Evolutionary conservation across 2,888 invertebrate species (phyloP), one percentile per base, ranked within the genome.

Genomic region (Mactromeris polynyma): DNA sequence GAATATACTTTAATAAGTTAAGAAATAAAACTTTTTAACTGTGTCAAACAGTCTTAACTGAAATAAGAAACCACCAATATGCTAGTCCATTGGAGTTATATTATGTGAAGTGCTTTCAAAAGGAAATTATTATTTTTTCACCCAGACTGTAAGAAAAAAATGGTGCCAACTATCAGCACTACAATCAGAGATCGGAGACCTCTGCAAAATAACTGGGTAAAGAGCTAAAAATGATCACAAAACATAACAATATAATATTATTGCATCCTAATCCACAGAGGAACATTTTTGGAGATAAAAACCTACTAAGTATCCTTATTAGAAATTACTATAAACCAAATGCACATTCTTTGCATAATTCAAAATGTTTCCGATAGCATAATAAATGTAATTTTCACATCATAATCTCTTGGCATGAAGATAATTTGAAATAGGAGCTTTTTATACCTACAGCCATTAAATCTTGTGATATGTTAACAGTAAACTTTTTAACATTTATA

Each of bases 351-450:
- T 33, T 14, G 33, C 73, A 73, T 73, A 36, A 33, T 73, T 33
- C 36, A 73, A 33, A 33, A 33, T 17, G 33, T 33, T 73, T 36
- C 33, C 0, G 31, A 33, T 7, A 73, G 36, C 36, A 33, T 33
- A 73, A 73, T 73, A 73, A 73, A 33, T 33, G 33, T 73, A 73
- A 73, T 73, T 73, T 73, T 73, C 73, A 33, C 33, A 73, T 73
- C 33, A 73, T 73, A 36, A 73, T 33, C 73, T 4, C 26, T 73
- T 58, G 36, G 73, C 33, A 73, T 19, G 33, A 36, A 73, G 73
- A 73, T 73, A 73, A 73, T 73, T 73, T 33, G 73, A 73, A 73
- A 73, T 73, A 36, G 73, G 31, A 73, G 73, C 73, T 73, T 19
- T 73, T 73, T 73, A n/a, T n/a, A 73, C 73, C 73, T 73, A 73